A percentile compares a stretch with the other conserved stretches of the same genome.
Evolutionary conservation across 2,113 vertebrate species (phyloP).

Genomic region (Tricholaema leucomelas): DNA sequence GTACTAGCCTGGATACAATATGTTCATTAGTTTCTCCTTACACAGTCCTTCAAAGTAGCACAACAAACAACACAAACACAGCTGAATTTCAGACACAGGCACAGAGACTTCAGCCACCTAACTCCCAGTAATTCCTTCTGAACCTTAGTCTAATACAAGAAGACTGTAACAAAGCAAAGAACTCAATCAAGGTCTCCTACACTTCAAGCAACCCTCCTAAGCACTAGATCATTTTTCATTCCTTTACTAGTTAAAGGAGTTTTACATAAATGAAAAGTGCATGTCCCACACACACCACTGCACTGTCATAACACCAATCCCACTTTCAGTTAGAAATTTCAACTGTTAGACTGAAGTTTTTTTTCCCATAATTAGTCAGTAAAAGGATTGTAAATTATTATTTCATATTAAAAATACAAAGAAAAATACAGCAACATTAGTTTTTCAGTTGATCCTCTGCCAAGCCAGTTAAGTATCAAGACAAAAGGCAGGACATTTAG

Average conservation of each 20-base stretch:
- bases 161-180: background rate
- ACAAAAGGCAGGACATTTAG: background rate
- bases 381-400: background rate
- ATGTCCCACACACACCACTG: background rate
- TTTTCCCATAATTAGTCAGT: background rate
- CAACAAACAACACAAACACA: background rate
- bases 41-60: no score
- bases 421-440: background rate
- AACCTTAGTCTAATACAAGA: background rate
- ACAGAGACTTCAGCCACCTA: background rate
- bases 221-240: background rate
- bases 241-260: background rate
- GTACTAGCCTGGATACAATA: background rate
- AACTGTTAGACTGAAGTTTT: background rate
- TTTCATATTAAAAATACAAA: background rate
- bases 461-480: background rate
- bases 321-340: constrained; percentile 12
- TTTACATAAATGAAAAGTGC: background rate
- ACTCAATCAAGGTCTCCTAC: background rate
- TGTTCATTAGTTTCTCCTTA: background rate
- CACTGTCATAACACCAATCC: constrained; percentile 24
- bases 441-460: background rate
- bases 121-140: background rate
- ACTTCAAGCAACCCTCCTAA: background rate
- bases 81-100: background rate